Evolutionary conservation across 2,113 vertebrate species (phyloP), one percentile per base, ranked within the genome.

Genomic region (Tapirus terrestris): DNA sequence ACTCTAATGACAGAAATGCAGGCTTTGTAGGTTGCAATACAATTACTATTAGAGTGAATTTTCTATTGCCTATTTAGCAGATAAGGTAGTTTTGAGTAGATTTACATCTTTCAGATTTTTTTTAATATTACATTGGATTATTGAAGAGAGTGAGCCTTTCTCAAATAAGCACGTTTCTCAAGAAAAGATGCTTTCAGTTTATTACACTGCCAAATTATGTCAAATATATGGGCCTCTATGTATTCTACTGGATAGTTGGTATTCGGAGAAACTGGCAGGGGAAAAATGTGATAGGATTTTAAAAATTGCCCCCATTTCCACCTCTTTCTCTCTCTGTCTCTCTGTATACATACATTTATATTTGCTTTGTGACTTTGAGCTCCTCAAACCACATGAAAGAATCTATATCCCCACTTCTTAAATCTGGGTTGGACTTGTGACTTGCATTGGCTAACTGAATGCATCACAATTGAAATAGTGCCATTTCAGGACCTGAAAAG

Each of bases 1-100:
- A 88, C 53, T 95, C n/a, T 95, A 87, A 93, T 96, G 72, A 72
- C 84, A 89, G 91, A 94, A 96, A 97, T 67, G 18, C 29, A 93
- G 14, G 31, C 36, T 79, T 84, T 75, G 0, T 63, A 77, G 20
- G 12, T 31, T 91, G 5, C 1, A 91, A 36, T 77, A 90, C 25
- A 93, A 68, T 79, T 81, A 75, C 2, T 90, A 86, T 89, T 93
- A 89, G 94, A 96, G 77, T 56, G 13, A 91, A 81, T 81, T 96
- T 96, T 93, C 29, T 92, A 36, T 60, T 75, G 29, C 4, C 36
- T 97, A 18, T 95, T 93, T 86, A 88, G 17, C 56, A 90, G 33
- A 17, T 70, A 56, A 95, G 80, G 77, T 53, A 92, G 3, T 63
- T 96, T 68, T 91, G 67, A 80, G 36, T 80, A 92, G 8, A 96